Base-by-base conservation (phyloP, 2,888 invertebrate genomes). In the Papilio protenor region DNA sequence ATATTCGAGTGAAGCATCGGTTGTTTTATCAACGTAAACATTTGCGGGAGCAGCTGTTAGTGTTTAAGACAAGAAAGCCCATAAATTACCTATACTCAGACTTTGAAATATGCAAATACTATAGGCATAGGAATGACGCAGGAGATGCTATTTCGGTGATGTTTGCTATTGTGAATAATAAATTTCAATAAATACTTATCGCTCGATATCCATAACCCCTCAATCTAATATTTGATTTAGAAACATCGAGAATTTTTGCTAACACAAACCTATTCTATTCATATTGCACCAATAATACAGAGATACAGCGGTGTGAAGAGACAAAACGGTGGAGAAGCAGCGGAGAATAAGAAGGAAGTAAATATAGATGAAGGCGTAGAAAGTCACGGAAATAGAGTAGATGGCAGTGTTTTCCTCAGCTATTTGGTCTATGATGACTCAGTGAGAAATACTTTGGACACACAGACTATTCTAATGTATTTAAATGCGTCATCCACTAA, bases 61-160 rank as follows among this genome's bases (percentile, higher is more conserved):
- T 84, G 81, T 84, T 83, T 82, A 83, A 81, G 85, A 85, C 84
- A 83, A 79, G 82, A 81, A 81, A 83, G 83, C 81, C 85, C 80
- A 83, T 84, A 84, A 81, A 82, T 83, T 82, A 82, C 80, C 77
- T 82, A 80, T 79, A 80, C 79, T 75, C 77, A 74, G 83, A 78
- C 77, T 74, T 79, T 77, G 79, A 76, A 78, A 76, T 76, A 76
- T 76, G 76, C 69, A 79, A 78, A 74, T 79, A 75, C 72, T 74
- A 52, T 82, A 80, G 78, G 83, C 86, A 85, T 85, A 86, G 86
- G 82, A 84, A 84, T 91, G 90, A 90, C 90, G 90, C 85, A 87
- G 83, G 78, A 83, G 77, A 79, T 79, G 82, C 84, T 89, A 88
- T 88, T 89, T 87, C 81, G 81, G 83, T 27, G 18, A 81, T 79